Evolutionary conservation across 37 sponge, comb jelly and placozoan species (phyloP).

Genomic region (Aphrocallistes beatrix): DNA sequence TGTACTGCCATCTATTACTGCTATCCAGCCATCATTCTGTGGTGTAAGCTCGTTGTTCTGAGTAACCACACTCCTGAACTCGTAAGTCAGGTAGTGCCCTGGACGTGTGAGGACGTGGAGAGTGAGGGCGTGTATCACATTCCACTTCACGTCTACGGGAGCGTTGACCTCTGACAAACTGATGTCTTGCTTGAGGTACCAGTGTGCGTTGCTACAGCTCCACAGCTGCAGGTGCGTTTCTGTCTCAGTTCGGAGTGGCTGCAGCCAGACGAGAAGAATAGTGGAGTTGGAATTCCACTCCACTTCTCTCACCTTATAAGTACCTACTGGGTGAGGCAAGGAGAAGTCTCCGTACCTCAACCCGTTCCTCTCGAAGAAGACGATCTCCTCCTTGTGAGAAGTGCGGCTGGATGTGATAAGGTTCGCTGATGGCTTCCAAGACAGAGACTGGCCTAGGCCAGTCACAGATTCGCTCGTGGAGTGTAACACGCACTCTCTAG

Average conservation of each 20-base stretch:
- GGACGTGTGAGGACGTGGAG: conserved; percentile 63
- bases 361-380: conserved; percentile 95
- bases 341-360: conserved; percentile 85
- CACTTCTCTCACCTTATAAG: conserved; percentile 39
- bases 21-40: conserved; percentile 35
- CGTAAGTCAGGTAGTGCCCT: conserved; percentile 51
- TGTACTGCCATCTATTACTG: conserved; percentile 69
- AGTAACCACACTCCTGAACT: conserved; percentile 37
- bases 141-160: conserved; percentile 39
- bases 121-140: conserved; percentile 36
- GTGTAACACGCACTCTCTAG: conserved; percentile 61
- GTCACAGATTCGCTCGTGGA: conserved; percentile 62
- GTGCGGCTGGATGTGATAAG: conserved; percentile 69
- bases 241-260: neutral
- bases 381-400: conserved; percentile 60
- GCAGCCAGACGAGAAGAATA: conserved; percentile 56
- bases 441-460: conserved; percentile 65
- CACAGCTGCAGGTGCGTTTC: conserved; percentile 66
- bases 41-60: conserved; percentile 25
- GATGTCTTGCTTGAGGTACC: conserved; percentile 91
- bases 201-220: conserved; percentile 70
- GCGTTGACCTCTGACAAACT: neutral
- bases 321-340: conserved; percentile 31
- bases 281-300: conserved; percentile 74
- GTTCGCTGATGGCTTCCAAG: conserved; percentile 81